Base-by-base conservation (phyloP, 2,888 invertebrate species). In the Matsumyia berberina region DNA sequence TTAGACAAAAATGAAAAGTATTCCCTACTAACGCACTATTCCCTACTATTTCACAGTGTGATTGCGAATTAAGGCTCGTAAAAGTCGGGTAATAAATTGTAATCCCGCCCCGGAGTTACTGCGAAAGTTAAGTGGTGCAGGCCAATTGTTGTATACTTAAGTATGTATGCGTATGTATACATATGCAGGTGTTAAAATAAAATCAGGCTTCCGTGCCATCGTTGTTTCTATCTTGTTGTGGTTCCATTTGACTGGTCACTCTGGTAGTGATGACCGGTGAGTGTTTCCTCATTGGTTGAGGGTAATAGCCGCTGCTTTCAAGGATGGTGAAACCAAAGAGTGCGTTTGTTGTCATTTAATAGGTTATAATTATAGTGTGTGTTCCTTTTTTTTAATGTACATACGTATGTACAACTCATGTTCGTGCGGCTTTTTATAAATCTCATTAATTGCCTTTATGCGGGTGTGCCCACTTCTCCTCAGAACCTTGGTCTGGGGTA, bases 21-120 rank as follows among this genome's bases (percentile, higher is more conserved):
- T 15, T 11, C 33, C 11, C 31, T 12, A 44, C 19, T 6, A 33
- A 12, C 39, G 19, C 8, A 7, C 17, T n/a, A n/a, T n/a, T n/a
- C n/a, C n/a, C n/a, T n/a, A 35, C 6, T 7, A 35, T 11, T 55
- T 39, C 12, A 37, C n/a, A 57, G 15, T 6, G 33, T 17, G 17
- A 46, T 33, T 31, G 62, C 44, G 46, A 62, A 62, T 33, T 11
- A 44, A 44, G 62, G 24, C 62, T 46, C 62, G n/a, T 62, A 33
- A 60, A 60, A 44, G 42, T 60, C 44, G n/a, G 44, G 44, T 31
- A 42, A 62, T 62, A 62, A 46, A 31, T 31, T 51, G 9, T 12
- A n/a, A 29, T 39, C 24, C 42, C 60, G 3, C 12, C 9, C 29
- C 15, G n/a, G 29, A 15, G 11, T 17, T 15, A 17, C 33, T 17